Conservation (phyloP, 1,140 invertebrate genomes). For the Oncopodura yosiiana region DNA sequence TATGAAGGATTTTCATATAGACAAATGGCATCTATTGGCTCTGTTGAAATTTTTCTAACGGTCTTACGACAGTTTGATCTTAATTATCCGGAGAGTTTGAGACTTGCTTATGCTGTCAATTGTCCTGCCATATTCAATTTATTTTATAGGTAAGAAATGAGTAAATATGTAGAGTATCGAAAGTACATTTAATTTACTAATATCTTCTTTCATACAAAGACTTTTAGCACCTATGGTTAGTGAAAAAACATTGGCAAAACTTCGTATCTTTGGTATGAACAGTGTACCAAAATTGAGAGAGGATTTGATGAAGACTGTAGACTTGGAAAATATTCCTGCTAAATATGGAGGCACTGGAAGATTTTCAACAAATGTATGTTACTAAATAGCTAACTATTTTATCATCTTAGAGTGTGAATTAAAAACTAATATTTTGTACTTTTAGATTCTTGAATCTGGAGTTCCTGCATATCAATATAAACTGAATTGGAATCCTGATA, state of each 20-base stretch:
- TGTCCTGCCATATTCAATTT: conserved; percentile 15
- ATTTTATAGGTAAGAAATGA: no score
- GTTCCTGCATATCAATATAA: neutral
- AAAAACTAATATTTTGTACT: neutral
- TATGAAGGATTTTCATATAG: conserved; percentile 7
- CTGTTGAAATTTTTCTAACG: conserved; percentile 6
- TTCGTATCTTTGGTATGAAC: conserved; percentile 1
- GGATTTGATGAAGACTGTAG: conserved; percentile 3
- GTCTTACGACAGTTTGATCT: conserved; percentile 8
- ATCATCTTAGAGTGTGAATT: neutral
- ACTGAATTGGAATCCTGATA: neutral
- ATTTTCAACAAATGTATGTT: conserved; percentile 1
- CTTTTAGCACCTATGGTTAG: conserved; percentile 11
- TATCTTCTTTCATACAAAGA: no score
- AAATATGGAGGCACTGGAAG: conserved; percentile 6
- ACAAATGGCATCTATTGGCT: conserved; percentile 7
- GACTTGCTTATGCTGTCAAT: conserved; percentile 13
- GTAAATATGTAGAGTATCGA: no score
- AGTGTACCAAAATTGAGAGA: conserved; percentile 6
- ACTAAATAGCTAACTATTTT: neutral
- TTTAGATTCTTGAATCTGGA: neutral
- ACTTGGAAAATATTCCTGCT: conserved; percentile 10
- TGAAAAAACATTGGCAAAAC: conserved; percentile 11
- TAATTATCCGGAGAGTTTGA: conserved; percentile 14
- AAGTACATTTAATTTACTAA: no score